Conservation (phyloP, 2,888 invertebrate species). For the Limnephilus auricula region DNA sequence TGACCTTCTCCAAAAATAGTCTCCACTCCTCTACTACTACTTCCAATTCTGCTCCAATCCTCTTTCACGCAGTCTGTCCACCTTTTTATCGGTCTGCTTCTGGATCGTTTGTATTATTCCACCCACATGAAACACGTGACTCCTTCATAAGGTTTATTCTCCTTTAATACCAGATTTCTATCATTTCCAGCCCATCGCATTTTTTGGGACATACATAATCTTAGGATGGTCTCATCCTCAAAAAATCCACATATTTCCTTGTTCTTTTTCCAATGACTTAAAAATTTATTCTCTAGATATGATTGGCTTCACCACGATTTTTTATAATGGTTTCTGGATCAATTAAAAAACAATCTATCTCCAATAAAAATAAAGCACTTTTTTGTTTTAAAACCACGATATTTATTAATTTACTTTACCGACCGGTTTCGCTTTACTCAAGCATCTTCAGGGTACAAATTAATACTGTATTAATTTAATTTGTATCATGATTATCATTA, state of each 20-base stretch:
- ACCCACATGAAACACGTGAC: background rate
- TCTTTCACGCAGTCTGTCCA: background rate
- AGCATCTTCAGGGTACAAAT: no score
- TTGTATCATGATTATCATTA: no score
- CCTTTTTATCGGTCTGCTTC: background rate
- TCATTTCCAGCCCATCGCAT: background rate
- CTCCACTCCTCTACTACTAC: background rate
- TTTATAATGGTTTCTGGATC: background rate
- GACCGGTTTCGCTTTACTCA: no score
- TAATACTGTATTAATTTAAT: no score
- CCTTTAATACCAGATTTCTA: background rate
- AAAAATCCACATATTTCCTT: background rate
- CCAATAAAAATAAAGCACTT: no score
- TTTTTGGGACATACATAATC: background rate
- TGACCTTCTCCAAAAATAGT: no score
- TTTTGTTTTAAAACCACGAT: no score
- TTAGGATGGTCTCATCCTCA: no score
- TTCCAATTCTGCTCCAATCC: background rate
- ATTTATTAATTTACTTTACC: no score
- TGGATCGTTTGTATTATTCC: background rate
- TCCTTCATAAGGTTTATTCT: no score
- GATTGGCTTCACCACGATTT: slow-evolving; percentile 91
- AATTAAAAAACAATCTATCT: background rate
- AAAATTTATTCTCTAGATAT: slow-evolving; percentile 77
- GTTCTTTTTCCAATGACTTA: slow-evolving; percentile 51